phyloP scores from a whole-genome alignment of 2,888 invertebrate genomes.

The Emmelina monodactyla region DNA sequence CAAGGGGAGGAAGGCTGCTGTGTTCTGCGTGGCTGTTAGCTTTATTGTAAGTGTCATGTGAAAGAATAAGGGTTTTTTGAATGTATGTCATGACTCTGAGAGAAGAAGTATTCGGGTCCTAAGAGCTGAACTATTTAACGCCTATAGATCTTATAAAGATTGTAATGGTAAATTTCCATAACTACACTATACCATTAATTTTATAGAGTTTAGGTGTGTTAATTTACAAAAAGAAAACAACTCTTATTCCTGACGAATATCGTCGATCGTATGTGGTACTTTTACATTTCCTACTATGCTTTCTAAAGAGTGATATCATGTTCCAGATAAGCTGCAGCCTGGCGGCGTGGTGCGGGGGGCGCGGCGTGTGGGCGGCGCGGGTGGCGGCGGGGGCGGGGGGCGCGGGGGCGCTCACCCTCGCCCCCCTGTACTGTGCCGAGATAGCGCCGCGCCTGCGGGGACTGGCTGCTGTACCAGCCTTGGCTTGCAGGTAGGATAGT shows the following conservation, averaged over 20 bases:
- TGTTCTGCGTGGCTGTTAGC: constrained; percentile 40
- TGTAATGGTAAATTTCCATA: too few relatives aligned
- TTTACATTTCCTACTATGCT: too few relatives aligned
- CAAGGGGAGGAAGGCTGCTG: constrained; percentile 45
- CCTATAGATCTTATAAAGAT: too few relatives aligned
- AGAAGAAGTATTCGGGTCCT: too few relatives aligned
- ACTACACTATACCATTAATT: too few relatives aligned
- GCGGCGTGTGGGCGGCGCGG: constrained; percentile 52
- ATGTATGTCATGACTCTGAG: too few relatives aligned
- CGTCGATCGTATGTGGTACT: too few relatives aligned
- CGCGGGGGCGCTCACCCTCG: constrained; percentile 43
- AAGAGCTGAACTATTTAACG: too few relatives aligned
- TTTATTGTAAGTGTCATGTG: constrained; percentile 42
- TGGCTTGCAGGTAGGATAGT: constrained; percentile 45
- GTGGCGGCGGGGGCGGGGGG: constrained; percentile 54
- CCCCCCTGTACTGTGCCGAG: constrained; percentile 52
- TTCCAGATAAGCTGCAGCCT: constrained; percentile 51
- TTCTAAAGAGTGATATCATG: background rate
- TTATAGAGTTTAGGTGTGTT: too few relatives aligned
- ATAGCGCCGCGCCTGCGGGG: constrained; percentile 49
- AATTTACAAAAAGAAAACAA: too few relatives aligned
- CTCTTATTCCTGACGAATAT: too few relatives aligned
- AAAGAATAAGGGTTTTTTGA: too few relatives aligned
- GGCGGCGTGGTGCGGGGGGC: constrained; percentile 50
- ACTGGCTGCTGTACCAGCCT: constrained; percentile 47